Percentiles rank a stretch among this genome's conserved stretches.
Evolutionary conservation across 2,888 invertebrate species (phyloP).

Genomic region (Andricus curvator): DNA sequence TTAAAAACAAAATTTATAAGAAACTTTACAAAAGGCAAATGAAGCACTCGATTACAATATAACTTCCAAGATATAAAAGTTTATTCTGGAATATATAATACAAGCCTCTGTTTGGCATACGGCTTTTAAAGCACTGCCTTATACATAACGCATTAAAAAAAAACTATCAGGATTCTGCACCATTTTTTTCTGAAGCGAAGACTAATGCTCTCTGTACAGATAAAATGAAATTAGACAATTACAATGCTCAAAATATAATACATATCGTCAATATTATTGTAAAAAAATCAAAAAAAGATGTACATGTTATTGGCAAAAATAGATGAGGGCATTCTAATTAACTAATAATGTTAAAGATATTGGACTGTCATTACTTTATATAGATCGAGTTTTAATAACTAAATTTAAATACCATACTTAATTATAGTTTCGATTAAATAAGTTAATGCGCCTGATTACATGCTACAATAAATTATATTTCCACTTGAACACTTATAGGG

Average conservation of each 20-base stretch:
- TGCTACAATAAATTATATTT: conserved; percentile 1
- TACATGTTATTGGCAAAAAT: background rate
- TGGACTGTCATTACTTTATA: background rate
- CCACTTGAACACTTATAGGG: background rate
- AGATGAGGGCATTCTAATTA: background rate
- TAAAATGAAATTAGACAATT: background rate
- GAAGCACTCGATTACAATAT: background rate
- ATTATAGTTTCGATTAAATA: conserved; percentile 2
- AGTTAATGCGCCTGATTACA: background rate
- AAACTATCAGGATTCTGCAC: conserved; percentile 10
- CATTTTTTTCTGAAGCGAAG: background rate
- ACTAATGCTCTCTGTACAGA: background rate
- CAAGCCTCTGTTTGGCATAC: conserved; percentile 63
- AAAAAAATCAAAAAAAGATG: too few species aligned
- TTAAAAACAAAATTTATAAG: too few species aligned
- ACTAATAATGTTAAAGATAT: background rate
- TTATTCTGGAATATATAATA: conserved; percentile 62
- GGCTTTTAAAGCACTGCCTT: conserved; percentile 52
- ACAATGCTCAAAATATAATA: too few species aligned
- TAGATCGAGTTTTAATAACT: background rate
- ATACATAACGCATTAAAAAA: conserved; percentile 16
- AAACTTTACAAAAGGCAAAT: background rate
- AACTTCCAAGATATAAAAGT: conserved; percentile 49
- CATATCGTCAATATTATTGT: too few species aligned
- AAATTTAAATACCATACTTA: background rate